Conservation (phyloP, 2,888 invertebrate species). For the Xanthia togata region DNA sequence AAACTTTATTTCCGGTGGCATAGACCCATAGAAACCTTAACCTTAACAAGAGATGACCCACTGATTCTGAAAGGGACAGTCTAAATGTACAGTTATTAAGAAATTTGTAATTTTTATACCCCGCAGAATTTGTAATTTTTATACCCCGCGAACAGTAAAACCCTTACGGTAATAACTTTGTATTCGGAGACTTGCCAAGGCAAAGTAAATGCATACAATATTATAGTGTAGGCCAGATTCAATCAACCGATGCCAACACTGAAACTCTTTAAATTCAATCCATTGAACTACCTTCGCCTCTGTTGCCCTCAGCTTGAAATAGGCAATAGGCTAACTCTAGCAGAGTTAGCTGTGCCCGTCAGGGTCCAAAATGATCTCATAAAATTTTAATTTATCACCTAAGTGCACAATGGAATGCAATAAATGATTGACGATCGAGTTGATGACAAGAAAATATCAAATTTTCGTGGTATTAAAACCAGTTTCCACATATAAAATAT, state of each 20-base stretch:
- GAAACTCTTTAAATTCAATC: slow-evolving; percentile 19
- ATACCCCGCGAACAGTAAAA: too few relatives aligned
- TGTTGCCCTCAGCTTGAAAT: slow-evolving; percentile 13
- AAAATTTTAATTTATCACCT: not conserved
- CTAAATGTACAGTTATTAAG: too few relatives aligned
- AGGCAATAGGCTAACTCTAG: not conserved
- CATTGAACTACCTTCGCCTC: slow-evolving; percentile 27
- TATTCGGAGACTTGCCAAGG: slow-evolving; percentile 37
- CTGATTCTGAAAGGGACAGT: too few relatives aligned
- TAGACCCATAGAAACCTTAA: too few relatives aligned
- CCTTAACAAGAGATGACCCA: too few relatives aligned
- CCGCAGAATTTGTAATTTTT: too few relatives aligned
- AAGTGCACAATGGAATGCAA: too few relatives aligned
- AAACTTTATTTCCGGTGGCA: too few relatives aligned
- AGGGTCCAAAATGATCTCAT: not conserved
- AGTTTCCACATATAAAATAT: not conserved
- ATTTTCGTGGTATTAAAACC: not conserved
- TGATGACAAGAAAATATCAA: not conserved
- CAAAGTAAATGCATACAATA: slow-evolving; percentile 5
- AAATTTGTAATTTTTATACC: too few relatives aligned
- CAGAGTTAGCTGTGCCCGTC: not conserved
- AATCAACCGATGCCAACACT: slow-evolving; percentile 37
- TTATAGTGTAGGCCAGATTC: slow-evolving; percentile 10
- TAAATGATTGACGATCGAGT: not conserved
- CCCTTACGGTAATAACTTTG: too few relatives aligned